Evolutionary conservation across 1,140 invertebrate genomes (phyloP), one percentile per base, ranked within the genome.

Genomic region (Phthorimaea operculella): DNA sequence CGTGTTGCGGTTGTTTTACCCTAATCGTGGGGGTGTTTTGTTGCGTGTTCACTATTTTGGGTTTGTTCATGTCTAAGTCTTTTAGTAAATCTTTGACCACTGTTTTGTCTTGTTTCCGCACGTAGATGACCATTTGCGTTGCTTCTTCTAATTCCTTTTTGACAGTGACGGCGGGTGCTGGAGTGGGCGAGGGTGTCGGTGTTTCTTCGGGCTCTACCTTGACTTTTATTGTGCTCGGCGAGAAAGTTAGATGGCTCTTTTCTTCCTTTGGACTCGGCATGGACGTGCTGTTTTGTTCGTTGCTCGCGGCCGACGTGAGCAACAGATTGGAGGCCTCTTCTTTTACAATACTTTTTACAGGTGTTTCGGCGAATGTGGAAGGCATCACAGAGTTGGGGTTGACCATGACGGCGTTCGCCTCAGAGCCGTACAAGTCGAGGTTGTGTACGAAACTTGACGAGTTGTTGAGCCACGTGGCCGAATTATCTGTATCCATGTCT

Each of bases 381-480:
- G 90, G 89, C 86, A 90, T 91, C 5, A 91, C 89, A 21, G 92
- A 92, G 65, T 92, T 93, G 1, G 93, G 93, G 80, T 94, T 93
- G 2, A 95, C 92, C 89, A 92, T 92, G 39, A 90, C 87, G 15
- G 91, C 90, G 3, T 92, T 89, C 0, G 89, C 90, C 61, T 93
- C 90, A 18, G 90, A 90, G 1, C 90, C 90, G 66, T 88, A 90
- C 59, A 93, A 88, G 72, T 94, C 93, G 56, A 92, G 79, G 64
- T 90, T 92, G 64, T 90, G 90, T 72, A 90, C 91, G 61, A 90
- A 90, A 77, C 87, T 88, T 28, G 90, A 90, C 12, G 83, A 82
- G 58, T 81, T 86, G 34, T 74, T 87, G 66, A 76, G 85, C 87
- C 76, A 88, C 83, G 63, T 89, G 67, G 68, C 86, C 0, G 87